These are phyloP conservation scores for Melanotaenia trifasciata DNA, from an alignment of 2,797 vertebrate species.

Conservation along the genomic window DNA sequence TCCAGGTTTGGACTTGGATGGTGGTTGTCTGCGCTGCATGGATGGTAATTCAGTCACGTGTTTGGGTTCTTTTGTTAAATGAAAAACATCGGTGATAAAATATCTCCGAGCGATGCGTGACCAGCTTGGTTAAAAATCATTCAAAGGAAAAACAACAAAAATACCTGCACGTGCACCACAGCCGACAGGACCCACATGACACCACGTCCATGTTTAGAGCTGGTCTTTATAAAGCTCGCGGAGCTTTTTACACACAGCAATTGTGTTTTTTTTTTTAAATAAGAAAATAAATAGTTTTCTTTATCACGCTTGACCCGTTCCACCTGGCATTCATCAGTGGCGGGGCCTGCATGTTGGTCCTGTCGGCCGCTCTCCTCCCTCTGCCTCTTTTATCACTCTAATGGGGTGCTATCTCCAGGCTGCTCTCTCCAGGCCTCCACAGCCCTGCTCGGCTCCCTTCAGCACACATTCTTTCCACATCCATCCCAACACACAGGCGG, in stretches of 20 bases:
- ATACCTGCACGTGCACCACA: constrained; percentile 14
- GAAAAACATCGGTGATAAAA: neutral
- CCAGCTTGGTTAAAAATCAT: too few species aligned
- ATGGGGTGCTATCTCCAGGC: constrained; percentile 83
- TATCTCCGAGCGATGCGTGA: constrained; percentile 5
- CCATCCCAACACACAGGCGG: constrained; percentile 76
- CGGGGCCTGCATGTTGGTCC: constrained; percentile 75
- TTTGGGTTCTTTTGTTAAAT: constrained; percentile 7
- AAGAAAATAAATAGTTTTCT: constrained; percentile 83
- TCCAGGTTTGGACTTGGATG: neutral
- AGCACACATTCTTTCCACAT: constrained; percentile 81
- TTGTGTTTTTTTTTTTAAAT: constrained; percentile 60
- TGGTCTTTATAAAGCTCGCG: constrained; percentile 74
- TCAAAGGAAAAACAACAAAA: too few species aligned
- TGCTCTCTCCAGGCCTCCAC: constrained; percentile 70
- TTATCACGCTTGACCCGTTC: constrained; percentile 79
- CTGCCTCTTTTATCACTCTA: constrained; percentile 84
- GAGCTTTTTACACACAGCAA: constrained; percentile 70
- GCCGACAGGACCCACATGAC: constrained; percentile 24
- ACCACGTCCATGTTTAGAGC: constrained; percentile 48
- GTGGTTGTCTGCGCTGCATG: neutral
- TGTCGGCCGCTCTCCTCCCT: constrained; percentile 81
- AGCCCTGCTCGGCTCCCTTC: constrained; percentile 47
- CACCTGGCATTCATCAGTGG: constrained; percentile 86
- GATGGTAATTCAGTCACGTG: neutral